Percentiles rank a stretch among this genome's conserved stretches.
These are phyloP conservation scores for Cotesia glomerata DNA, from an alignment of 1,140 invertebrate species.

Conservation along the genomic window DNA sequence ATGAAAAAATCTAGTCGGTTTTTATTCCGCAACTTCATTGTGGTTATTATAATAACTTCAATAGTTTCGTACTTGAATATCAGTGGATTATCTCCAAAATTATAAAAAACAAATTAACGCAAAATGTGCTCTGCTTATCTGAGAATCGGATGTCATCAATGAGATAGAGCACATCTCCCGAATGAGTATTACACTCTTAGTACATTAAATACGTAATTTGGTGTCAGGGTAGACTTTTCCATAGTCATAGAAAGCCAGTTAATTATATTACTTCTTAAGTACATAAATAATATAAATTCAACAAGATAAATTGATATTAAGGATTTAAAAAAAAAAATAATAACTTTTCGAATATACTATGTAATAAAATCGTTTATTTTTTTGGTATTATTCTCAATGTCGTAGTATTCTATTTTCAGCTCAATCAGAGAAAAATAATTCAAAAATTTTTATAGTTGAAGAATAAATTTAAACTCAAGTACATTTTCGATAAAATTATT, in stretches of 20 bases:
- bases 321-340: constrained; percentile 20
- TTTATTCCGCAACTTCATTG: neutral
- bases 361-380: constrained; percentile 37
- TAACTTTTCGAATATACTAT: constrained; percentile 22
- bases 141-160: neutral
- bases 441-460: constrained; percentile 8
- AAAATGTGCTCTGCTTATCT: neutral
- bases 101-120: constrained; percentile 1
- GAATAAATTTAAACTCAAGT: neutral
- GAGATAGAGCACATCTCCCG: constrained; percentile 36
- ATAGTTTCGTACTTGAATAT: constrained; percentile 1
- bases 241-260: constrained; percentile 58
- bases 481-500: too few relatives aligned
- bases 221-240: constrained; percentile 66
- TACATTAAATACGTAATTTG: constrained; percentile 67
- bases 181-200: constrained; percentile 64
- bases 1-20: too few relatives aligned
- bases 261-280: constrained; percentile 42
- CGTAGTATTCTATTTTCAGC: constrained; percentile 6
- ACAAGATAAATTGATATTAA: neutral
- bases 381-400: constrained; percentile 15
- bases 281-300: constrained; percentile 1
- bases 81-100: neutral
- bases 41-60: constrained; percentile 1
- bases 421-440: constrained; percentile 3